Conservation (phyloP, 2,113 vertebrate species). For the Microcebus ravelobensis region DNA sequence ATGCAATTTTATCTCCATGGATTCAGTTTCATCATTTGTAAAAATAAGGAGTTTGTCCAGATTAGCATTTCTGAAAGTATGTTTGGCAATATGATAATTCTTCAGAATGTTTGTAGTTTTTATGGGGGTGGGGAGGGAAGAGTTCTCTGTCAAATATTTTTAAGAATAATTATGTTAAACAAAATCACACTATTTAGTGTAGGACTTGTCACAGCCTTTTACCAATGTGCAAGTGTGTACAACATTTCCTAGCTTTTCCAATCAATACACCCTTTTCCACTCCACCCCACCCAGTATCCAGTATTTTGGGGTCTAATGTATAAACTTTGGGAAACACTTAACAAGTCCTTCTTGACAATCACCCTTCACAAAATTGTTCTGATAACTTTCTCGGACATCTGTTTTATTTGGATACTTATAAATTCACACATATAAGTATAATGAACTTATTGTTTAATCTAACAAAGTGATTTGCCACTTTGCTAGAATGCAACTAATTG, state of each 20-base stretch:
- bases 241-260: neutral
- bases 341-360: neutral
- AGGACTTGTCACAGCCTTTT: neutral
- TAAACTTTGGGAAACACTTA: neutral
- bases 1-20: neutral
- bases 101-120: constrained; percentile 30
- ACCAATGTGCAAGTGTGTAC: neutral
- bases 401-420: neutral
- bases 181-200: neutral
- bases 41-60: neutral
- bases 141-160: neutral
- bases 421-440: neutral
- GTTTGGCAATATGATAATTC: neutral
- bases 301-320: neutral
- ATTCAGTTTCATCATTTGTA: neutral
- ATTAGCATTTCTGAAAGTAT: constrained; percentile 2
- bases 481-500: neutral
- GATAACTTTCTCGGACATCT: neutral
- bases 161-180: neutral
- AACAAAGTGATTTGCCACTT: neutral
- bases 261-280: neutral
- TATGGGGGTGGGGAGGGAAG: neutral
- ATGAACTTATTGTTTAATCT: neutral
- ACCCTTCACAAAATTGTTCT: neutral
- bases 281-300: neutral